These are phyloP conservation scores for Helarctos malayanus DNA, from an alignment of 2,797 vertebrate genomes.

Conservation along the genomic window DNA sequence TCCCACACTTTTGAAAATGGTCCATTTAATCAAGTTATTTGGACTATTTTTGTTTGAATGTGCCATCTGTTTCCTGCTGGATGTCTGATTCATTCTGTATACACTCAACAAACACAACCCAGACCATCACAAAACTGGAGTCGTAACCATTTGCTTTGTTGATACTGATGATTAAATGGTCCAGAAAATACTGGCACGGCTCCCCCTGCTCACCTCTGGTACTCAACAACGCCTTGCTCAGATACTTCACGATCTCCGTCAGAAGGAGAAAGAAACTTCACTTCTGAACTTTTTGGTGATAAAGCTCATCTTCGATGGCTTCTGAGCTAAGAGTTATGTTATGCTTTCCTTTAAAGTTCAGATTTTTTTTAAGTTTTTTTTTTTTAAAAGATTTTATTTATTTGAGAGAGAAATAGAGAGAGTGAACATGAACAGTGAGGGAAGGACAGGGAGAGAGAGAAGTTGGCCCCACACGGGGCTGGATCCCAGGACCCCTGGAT, in stretches of 20 bases:
- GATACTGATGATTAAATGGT: background rate
- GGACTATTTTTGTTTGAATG: background rate
- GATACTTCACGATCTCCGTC: background rate
- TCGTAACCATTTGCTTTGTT: background rate
- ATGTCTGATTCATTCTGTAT: background rate
- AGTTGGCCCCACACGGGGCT: too few species aligned
- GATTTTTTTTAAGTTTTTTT: background rate
- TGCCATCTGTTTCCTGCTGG: slow-evolving; percentile 3
- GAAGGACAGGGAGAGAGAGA: too few species aligned
- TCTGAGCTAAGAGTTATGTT: background rate
- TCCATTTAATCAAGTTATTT: background rate
- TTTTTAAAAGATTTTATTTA: too few species aligned
- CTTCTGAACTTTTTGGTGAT: background rate
- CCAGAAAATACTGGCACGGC: background rate
- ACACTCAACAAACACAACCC: background rate
- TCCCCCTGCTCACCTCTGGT: background rate
- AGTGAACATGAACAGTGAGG: too few species aligned
- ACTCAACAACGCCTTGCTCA: background rate
- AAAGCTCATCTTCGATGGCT: background rate
- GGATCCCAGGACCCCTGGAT: too few species aligned
- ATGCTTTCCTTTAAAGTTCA: background rate
- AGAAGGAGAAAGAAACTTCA: background rate
- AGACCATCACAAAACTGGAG: background rate
- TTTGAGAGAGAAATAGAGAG: too few species aligned
- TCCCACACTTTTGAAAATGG: background rate